Evolutionary conservation across 2,797 vertebrate species (phyloP).

Genomic region (Scyliorhinus canicula): DNA sequence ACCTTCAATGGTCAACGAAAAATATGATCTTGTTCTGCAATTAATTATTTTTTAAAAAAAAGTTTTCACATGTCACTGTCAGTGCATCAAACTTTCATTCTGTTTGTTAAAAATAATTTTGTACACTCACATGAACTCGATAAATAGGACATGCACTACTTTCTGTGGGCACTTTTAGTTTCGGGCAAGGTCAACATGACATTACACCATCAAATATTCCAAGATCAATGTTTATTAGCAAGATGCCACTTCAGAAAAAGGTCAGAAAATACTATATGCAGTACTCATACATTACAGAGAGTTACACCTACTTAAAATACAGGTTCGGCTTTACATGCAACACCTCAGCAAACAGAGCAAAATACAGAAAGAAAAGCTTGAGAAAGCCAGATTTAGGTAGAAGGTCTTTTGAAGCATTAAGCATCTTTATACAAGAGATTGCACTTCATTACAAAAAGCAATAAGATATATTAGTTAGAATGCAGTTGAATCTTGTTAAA

Average conservation of each 20-base stretch:
- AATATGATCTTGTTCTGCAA: not conserved
- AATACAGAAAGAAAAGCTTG: conserved; percentile 26
- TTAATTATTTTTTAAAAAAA: not conserved
- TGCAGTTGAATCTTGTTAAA: conserved; percentile 34
- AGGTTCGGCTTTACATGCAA: conserved; percentile 29
- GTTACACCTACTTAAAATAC: conserved; percentile 35
- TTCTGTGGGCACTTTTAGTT: not conserved
- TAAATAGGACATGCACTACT: not conserved
- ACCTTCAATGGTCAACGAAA: not conserved
- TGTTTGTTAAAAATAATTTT: not conserved
- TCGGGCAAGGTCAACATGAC: conserved; percentile 78
- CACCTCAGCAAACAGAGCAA: conserved; percentile 26
- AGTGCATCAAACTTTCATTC: not conserved
- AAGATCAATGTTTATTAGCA: conserved; percentile 98
- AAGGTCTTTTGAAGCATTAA: conserved; percentile 21
- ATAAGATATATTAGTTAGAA: conserved; percentile 15
- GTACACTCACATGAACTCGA: not conserved
- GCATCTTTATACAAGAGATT: conserved; percentile 34
- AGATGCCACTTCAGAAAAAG: conserved; percentile 83
- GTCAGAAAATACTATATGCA: conserved; percentile 80
- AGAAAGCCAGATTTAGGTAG: conserved; percentile 32
- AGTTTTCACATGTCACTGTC: not conserved
- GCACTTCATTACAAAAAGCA: conserved; percentile 33
- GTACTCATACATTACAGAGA: conserved; percentile 77
- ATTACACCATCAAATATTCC: conserved; percentile 88